Evolutionary conservation across 2,888 invertebrate genomes (phyloP).

Genomic region (Nomada lathburiana): DNA sequence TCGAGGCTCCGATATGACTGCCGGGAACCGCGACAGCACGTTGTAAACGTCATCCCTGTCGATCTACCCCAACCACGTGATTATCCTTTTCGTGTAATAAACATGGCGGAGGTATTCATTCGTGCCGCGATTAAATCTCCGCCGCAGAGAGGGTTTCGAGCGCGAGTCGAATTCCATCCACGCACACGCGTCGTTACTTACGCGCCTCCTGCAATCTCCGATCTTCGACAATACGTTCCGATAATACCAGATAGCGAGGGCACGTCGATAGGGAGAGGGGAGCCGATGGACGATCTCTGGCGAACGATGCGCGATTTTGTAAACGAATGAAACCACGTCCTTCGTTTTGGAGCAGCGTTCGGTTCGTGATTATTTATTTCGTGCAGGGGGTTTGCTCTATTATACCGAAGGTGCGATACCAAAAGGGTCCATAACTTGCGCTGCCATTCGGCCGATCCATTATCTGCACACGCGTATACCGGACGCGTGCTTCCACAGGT

Average conservation of each 20-base stretch:
- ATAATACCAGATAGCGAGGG: conserved; percentile 26
- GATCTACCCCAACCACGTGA: conserved; percentile 48
- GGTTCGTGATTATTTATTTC: background rate
- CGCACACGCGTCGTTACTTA: conserved; percentile 35
- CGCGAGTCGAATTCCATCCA: background rate
- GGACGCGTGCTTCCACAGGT: background rate
- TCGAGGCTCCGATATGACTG: background rate
- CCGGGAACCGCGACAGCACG: conserved; percentile 17
- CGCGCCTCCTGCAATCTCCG: conserved; percentile 28
- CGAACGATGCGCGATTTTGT: background rate
- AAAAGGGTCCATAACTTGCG: too few relatives aligned
- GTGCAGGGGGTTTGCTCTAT: too few relatives aligned
- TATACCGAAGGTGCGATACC: too few relatives aligned
- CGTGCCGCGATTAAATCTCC: conserved; percentile 48
- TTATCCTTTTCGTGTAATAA: conserved; percentile 59
- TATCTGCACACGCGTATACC: background rate
- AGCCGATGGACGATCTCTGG: background rate
- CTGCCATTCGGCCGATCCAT: background rate
- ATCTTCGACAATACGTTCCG: conserved; percentile 34
- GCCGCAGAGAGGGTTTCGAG: background rate
- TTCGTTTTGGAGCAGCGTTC: background rate
- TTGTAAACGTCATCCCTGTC: conserved; percentile 56
- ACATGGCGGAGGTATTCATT: conserved; percentile 52
- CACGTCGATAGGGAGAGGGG: conserved; percentile 19
- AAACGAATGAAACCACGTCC: background rate